These are phyloP conservation scores for Sterna hirundo DNA, from an alignment of 2,113 vertebrate species.

Conservation along the genomic window DNA sequence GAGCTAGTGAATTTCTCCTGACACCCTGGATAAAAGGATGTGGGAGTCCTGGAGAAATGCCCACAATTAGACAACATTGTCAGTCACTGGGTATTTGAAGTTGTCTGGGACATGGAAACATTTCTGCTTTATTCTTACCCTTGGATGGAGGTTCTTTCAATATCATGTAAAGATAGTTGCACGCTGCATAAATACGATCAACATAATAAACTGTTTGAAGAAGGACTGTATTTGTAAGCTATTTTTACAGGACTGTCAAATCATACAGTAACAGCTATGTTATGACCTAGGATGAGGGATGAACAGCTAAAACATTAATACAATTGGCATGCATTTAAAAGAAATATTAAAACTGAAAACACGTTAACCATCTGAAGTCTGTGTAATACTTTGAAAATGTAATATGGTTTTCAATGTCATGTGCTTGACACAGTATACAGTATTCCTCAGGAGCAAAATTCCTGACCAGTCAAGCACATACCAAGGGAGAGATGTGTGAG, in stretches of 20 bases:
- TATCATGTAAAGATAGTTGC: neutral
- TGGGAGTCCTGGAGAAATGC: neutral
- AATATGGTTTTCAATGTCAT: neutral
- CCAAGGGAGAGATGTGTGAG: neutral
- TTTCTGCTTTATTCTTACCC: neutral
- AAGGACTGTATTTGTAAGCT: neutral
- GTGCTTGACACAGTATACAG: neutral
- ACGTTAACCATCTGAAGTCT: neutral
- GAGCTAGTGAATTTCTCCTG: neutral
- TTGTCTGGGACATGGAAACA: neutral
- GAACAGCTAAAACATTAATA: neutral
- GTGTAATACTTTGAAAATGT: neutral
- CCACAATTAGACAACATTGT: neutral
- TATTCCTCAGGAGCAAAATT: constrained; percentile 19
- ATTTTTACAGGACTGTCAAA: neutral
- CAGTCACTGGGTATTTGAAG: neutral
- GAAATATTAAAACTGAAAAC: neutral
- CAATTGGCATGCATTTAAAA: neutral
- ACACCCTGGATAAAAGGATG: neutral
- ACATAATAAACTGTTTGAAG: neutral
- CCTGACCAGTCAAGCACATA: neutral
- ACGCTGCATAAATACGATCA: neutral
- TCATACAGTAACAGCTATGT: neutral
- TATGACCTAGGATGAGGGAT: neutral
- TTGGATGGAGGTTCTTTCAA: neutral